phyloP scores from a whole-genome alignment of 2,888 invertebrate genomes.

The Icerya purchasi region DNA sequence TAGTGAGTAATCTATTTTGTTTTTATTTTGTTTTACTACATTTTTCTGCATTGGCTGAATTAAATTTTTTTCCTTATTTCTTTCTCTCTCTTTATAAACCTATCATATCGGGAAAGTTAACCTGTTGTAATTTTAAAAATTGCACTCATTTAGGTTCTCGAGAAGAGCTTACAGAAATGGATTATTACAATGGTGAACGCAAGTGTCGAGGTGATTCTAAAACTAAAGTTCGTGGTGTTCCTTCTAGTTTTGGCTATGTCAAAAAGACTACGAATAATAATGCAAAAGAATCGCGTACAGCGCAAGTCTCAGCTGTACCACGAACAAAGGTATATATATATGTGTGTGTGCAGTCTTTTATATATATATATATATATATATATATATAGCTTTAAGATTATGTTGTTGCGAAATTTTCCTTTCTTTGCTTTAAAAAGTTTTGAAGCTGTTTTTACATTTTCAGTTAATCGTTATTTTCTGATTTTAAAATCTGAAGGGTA shows the following conservation, averaged over 20 bases:
- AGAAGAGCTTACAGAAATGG: constrained; percentile 20
- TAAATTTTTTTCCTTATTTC: no score
- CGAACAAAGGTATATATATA: constrained; percentile 45
- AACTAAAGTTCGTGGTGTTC: constrained; percentile 46
- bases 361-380: no score
- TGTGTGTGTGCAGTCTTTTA: no score
- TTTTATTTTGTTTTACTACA: no score
- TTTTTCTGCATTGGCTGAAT: no score
- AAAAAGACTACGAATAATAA: constrained; percentile 37
- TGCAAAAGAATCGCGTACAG: constrained; percentile 35
- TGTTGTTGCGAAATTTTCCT: no score
- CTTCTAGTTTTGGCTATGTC: constrained; percentile 66
- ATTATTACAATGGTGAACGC: constrained; percentile 19
- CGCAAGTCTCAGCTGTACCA: constrained; percentile 66
- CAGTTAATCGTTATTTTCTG: no score
- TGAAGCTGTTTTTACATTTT: no score
- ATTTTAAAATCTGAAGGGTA: no score
- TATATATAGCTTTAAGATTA: no score
- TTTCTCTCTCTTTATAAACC: no score
- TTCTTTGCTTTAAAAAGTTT: no score
- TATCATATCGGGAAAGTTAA: background rate
- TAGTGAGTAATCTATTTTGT: constrained; percentile 6
- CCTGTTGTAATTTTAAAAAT: background rate
- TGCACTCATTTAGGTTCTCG: constrained; percentile 17
- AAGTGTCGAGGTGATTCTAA: constrained; percentile 22